Evolutionary conservation across 2,888 invertebrate species (phyloP).

Genomic region (Sarcophaga variegata): DNA sequence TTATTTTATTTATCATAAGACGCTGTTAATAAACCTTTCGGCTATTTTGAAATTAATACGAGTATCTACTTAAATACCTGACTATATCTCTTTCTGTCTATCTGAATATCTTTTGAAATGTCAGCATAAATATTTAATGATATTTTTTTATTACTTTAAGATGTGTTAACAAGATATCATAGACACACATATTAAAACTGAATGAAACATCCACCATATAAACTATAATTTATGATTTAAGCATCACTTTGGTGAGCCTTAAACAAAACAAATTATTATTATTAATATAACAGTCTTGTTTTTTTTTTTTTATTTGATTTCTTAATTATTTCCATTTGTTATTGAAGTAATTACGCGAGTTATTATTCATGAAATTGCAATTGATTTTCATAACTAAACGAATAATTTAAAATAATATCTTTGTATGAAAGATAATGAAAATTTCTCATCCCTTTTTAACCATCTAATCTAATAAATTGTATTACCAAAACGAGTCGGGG

Average conservation of each 20-base stretch:
- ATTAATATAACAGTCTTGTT: too few relatives aligned
- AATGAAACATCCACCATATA: background rate
- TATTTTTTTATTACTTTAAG: conserved; percentile 13
- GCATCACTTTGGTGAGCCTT: conserved; percentile 1
- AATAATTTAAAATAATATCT: too few relatives aligned
- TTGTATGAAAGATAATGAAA: too few relatives aligned
- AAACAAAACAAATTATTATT: too few relatives aligned
- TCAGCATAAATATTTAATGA: background rate
- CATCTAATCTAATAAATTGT: conserved; percentile 37
- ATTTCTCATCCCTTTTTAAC: too few relatives aligned
- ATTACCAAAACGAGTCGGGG: conserved; percentile 27
- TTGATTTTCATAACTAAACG: too few relatives aligned
- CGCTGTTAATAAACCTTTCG: background rate
- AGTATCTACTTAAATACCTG: background rate
- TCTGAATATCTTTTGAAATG: background rate
- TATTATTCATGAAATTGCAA: too few relatives aligned
- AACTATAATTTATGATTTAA: too few relatives aligned
- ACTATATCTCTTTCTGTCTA: background rate
- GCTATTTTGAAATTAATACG: background rate
- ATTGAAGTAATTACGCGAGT: too few relatives aligned
- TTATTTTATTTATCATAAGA: background rate
- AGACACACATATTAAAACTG: background rate
- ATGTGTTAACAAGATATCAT: conserved; percentile 40
- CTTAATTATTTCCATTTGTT: too few relatives aligned
- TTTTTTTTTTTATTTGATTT: too few relatives aligned